Evolutionary conservation across 2,888 invertebrate species (phyloP).

Genomic region (Diaperis boleti): DNA sequence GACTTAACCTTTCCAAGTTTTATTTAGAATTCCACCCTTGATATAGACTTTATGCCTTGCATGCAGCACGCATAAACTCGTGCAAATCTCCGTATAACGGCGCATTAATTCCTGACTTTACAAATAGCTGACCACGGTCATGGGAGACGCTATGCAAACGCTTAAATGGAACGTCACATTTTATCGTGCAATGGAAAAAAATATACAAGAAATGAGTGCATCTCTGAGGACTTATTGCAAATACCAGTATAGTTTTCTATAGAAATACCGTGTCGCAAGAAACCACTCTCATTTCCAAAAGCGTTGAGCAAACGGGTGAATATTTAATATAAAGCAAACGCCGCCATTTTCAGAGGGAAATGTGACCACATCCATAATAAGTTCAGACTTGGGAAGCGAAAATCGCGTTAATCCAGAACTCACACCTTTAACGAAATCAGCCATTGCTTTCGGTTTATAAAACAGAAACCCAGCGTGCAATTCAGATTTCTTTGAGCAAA

Average conservation of each 20-base stretch:
- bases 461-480: not conserved
- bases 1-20: slow-evolving; percentile 43
- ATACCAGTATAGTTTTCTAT: not conserved
- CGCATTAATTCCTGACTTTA: slow-evolving; percentile 36
- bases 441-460: slow-evolving; percentile 11
- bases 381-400: slow-evolving; percentile 31
- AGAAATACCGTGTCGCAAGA: slow-evolving; percentile 28
- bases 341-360: slow-evolving; percentile 43
- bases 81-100: slow-evolving; percentile 42
- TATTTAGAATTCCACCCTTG: slow-evolving; percentile 42
- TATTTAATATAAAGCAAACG: slow-evolving; percentile 52
- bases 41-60: slow-evolving; percentile 41
- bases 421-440: slow-evolving; percentile 17
- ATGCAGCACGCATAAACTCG: slow-evolving; percentile 44
- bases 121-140: slow-evolving; percentile 30
- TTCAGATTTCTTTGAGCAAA: not conserved
- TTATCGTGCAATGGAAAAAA: not conserved
- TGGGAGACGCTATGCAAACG: slow-evolving; percentile 31
- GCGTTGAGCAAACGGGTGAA: slow-evolving; percentile 49
- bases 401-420: slow-evolving; percentile 10
- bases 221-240: not conserved
- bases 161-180: not conserved
- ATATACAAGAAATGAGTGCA: not conserved
- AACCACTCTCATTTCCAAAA: slow-evolving; percentile 36
- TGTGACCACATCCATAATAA: slow-evolving; percentile 46